Percentiles rank a stretch among this genome's conserved stretches.
Conservation (phyloP, 2,888 invertebrate species). For the Dasysyrphus albostriatus region DNA sequence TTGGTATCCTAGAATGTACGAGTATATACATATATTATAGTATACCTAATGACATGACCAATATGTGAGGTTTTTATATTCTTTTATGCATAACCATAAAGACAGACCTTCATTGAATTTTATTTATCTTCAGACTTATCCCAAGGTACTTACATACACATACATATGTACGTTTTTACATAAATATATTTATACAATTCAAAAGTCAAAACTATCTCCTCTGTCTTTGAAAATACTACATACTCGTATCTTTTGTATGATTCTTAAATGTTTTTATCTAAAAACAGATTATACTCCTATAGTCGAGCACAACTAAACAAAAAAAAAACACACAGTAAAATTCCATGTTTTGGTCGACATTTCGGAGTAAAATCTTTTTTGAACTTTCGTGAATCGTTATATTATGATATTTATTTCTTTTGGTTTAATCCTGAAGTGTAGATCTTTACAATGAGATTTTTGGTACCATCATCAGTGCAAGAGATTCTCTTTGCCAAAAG, state of each 20-base stretch:
- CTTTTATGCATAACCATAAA: constrained; percentile 15
- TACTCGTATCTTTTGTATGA: constrained; percentile 4
- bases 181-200: constrained; percentile 1
- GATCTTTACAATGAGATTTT: constrained; percentile 42
- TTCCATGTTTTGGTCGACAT: constrained; percentile 9
- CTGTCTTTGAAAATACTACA: not conserved
- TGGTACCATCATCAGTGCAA: constrained; percentile 11
- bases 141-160: not conserved
- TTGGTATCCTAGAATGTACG: not conserved
- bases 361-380: not conserved
- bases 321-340: constrained; percentile 15
- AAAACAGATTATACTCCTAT: constrained; percentile 22
- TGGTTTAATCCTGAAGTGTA: constrained; percentile 13
- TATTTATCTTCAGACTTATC: constrained; percentile 22
- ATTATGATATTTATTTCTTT: constrained; percentile 23
- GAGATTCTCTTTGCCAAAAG: constrained; percentile 21
- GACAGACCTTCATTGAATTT: constrained; percentile 38
- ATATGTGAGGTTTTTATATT: constrained; percentile 7
- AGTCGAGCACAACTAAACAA: constrained; percentile 8
- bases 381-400: constrained; percentile 8
- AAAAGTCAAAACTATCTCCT: constrained; percentile 16
- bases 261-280: constrained; percentile 21
- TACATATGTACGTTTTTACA: too few relatives aligned
- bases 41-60: constrained; percentile 15
- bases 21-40: not conserved